phyloP scores from a whole-genome alignment of 2,797 vertebrate species.

The Hemibagrus guttatus region DNA sequence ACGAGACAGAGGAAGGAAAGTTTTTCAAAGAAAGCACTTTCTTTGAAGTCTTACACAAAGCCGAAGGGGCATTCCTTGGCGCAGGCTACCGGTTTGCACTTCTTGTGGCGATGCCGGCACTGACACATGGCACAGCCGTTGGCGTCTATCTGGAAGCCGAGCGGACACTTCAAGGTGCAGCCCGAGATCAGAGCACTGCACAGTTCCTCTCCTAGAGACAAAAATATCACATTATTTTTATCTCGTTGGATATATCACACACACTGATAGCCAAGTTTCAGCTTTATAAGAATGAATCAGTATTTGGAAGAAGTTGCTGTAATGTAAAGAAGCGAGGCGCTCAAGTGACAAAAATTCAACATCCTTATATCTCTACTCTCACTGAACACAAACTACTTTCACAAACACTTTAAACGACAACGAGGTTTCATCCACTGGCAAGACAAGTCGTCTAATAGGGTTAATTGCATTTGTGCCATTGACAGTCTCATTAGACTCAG shows the following conservation, averaged over 20 bases:
- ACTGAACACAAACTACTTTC: background rate
- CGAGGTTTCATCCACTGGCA: background rate
- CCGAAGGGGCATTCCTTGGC: slow-evolving; percentile 86
- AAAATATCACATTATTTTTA: slow-evolving; percentile 32
- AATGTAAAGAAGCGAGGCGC: background rate
- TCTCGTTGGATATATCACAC: background rate
- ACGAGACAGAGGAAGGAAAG: background rate
- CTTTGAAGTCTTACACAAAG: slow-evolving; percentile 79
- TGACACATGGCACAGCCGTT: slow-evolving; percentile 84
- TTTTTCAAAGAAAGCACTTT: background rate
- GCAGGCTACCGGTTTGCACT: slow-evolving; percentile 83
- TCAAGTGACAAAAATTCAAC: background rate
- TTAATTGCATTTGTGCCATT: background rate
- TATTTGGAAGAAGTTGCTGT: background rate
- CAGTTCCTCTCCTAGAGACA: slow-evolving; percentile 78
- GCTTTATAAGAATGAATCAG: background rate
- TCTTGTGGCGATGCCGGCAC: slow-evolving; percentile 83
- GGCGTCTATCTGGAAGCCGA: slow-evolving; percentile 80
- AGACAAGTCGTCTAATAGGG: background rate
- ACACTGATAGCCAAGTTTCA: background rate
- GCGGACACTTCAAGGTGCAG: slow-evolving; percentile 82
- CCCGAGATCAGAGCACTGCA: slow-evolving; percentile 75
- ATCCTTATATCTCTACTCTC: background rate
- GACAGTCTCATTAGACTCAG: slow-evolving; percentile 15
- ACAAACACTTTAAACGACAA: background rate